Percentiles rank a stretch among this genome's conserved stretches.
These are phyloP conservation scores for Echiichthys vipera DNA, from an alignment of 2,797 vertebrate species.

Conservation along the genomic window DNA sequence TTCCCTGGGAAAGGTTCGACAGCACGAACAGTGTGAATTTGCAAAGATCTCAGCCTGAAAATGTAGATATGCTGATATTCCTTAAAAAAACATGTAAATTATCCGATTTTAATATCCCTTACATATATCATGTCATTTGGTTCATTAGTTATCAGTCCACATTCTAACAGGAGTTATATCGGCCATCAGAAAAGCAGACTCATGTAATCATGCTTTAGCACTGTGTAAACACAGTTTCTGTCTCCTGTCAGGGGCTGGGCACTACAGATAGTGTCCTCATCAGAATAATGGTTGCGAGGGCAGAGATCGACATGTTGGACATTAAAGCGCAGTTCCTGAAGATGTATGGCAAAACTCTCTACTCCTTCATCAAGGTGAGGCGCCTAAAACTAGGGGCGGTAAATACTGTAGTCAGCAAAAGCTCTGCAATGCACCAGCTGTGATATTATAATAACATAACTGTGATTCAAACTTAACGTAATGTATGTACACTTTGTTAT, in stretches of 20 bases:
- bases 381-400: neutral
- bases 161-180: neutral
- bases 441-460: conserved; percentile 13
- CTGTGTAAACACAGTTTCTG: neutral
- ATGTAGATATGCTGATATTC: too few relatives aligned
- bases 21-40: too few relatives aligned
- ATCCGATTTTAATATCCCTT: too few relatives aligned
- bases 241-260: conserved; percentile 88
- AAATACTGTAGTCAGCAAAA: conserved; percentile 12
- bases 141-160: neutral
- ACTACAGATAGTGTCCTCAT: conserved; percentile 94
- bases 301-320: conserved; percentile 94
- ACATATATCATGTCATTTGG: too few relatives aligned
- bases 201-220: neutral
- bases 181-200: neutral
- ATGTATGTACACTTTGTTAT: neutral
- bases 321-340: conserved; percentile 92
- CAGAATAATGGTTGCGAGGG: conserved; percentile 93
- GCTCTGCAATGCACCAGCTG: conserved; percentile 27
- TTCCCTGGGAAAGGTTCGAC: too few relatives aligned
- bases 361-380: conserved; percentile 97
- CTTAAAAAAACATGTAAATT: too few relatives aligned
- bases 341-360: conserved; percentile 92
- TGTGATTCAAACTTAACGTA: neutral
- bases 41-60: too few relatives aligned